A percentile compares a stretch with the other conserved stretches of the same genome.
These are phyloP conservation scores for Cheilosia vernalis DNA, from an alignment of 2,888 invertebrate species.

Conservation along the genomic window DNA sequence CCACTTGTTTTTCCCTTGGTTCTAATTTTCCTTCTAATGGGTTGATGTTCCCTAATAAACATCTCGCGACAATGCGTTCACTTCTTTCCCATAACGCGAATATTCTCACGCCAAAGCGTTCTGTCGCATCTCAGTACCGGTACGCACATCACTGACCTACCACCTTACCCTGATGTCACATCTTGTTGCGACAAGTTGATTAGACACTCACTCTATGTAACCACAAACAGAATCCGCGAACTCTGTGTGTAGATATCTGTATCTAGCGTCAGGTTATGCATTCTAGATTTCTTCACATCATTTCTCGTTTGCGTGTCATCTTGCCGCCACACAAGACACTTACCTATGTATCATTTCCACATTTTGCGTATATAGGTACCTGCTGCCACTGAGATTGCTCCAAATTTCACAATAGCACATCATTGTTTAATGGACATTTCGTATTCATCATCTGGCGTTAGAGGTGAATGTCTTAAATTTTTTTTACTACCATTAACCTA, in stretches of 20 bases:
- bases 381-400: conserved; percentile 43
- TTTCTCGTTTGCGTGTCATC: conserved; percentile 30
- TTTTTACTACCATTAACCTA: conserved; percentile 57
- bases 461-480: conserved; percentile 6
- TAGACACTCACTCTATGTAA: conserved; percentile 55
- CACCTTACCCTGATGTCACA: conserved; percentile 59
- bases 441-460: conserved; percentile 36
- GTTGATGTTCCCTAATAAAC: too few relatives aligned
- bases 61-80: background rate
- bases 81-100: conserved; percentile 38
- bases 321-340: conserved; percentile 37
- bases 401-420: conserved; percentile 46
- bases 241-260: background rate
- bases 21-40: too few relatives aligned
- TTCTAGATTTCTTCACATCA: conserved; percentile 57
- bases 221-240: conserved; percentile 19
- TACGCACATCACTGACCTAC: conserved; percentile 58
- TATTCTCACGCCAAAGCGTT: conserved; percentile 55
- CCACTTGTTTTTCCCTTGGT: too few relatives aligned
- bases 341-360: conserved; percentile 30
- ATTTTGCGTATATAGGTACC: conserved; percentile 56
- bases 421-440: conserved; percentile 44
- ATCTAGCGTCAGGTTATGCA: conserved; percentile 45
- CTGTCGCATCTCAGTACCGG: conserved; percentile 11
- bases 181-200: conserved; percentile 68